These are phyloP conservation scores for Drosophila varians DNA, from an alignment of 1,140 invertebrate species.

Conservation along the genomic window DNA sequence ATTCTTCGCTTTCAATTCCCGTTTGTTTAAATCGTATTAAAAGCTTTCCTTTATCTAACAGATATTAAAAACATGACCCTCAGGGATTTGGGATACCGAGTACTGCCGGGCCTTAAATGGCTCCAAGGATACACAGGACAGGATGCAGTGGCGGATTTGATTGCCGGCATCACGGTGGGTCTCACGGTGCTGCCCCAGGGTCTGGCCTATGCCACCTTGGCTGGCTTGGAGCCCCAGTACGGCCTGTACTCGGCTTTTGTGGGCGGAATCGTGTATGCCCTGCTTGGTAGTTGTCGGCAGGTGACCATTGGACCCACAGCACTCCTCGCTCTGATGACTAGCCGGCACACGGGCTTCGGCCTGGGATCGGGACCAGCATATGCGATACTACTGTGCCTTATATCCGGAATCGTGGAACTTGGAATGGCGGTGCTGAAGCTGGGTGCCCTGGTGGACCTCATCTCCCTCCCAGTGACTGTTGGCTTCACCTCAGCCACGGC, in stretches of 20 bases:
- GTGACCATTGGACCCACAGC: constrained; percentile 95
- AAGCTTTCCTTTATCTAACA: not conserved
- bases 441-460: constrained; percentile 96
- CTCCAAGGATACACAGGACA: constrained; percentile 89
- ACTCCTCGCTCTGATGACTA: constrained; percentile 92
- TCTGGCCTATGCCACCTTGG: constrained; percentile 93
- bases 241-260: constrained; percentile 96
- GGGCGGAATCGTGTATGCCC: constrained; percentile 94
- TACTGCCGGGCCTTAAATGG: constrained; percentile 88
- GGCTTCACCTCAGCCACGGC: constrained; percentile 97
- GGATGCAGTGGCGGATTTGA: constrained; percentile 89
- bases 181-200: constrained; percentile 95
- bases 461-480: constrained; percentile 95
- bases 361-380: constrained; percentile 86
- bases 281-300: constrained; percentile 95
- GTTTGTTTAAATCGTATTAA: not conserved
- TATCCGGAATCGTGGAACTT: constrained; percentile 92
- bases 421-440: constrained; percentile 93
- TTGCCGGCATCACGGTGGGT: constrained; percentile 93
- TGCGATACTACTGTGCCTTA: constrained; percentile 92
- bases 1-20: no score
- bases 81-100: constrained; percentile 48
- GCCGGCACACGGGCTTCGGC: constrained; percentile 85
- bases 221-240: constrained; percentile 92
- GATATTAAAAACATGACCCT: constrained; percentile 38